These are phyloP conservation scores for Characodon lateralis DNA, from an alignment of 2,797 vertebrate species.

Conservation along the genomic window DNA sequence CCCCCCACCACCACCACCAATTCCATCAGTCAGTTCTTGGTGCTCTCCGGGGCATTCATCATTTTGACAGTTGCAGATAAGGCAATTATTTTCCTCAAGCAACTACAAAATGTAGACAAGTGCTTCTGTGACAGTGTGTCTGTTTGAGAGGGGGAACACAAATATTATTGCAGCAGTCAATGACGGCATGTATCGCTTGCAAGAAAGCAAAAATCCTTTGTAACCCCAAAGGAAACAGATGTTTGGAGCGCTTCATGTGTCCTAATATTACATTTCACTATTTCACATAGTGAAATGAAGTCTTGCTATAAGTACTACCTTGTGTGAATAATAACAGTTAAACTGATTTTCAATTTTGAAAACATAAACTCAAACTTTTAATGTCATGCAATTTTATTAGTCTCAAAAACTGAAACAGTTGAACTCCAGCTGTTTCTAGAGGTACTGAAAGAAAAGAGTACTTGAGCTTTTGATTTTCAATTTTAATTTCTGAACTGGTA, in stretches of 20 bases:
- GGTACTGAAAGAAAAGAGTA: neutral
- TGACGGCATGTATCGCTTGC: constrained; percentile 66
- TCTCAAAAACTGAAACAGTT: neutral
- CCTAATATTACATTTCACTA: constrained; percentile 48
- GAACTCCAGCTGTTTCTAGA: neutral
- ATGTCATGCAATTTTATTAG: neutral
- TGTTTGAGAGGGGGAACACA: constrained; percentile 74
- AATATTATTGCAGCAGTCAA: constrained; percentile 76
- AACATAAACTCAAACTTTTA: neutral
- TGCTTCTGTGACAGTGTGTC: constrained; percentile 81
- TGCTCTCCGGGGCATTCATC: constrained; percentile 82
- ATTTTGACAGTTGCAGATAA: constrained; percentile 86
- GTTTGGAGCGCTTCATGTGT: constrained; percentile 61
- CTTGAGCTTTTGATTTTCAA: neutral
- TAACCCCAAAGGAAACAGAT: constrained; percentile 73
- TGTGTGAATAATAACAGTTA: constrained; percentile 37
- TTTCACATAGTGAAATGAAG: constrained; percentile 37
- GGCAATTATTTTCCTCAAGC: constrained; percentile 84
- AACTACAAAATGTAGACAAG: constrained; percentile 84
- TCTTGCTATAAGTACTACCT: constrained; percentile 27
- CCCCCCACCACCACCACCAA: constrained; percentile 47
- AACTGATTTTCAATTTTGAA: constrained; percentile 22
- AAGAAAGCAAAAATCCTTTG: constrained; percentile 65
- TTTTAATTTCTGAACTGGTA: neutral
- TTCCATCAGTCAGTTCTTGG: constrained; percentile 83